Percentiles rank a stretch among this genome's conserved stretches.
Conservation (phyloP, 2,888 invertebrate genomes). For the Epinotia demarniana region DNA sequence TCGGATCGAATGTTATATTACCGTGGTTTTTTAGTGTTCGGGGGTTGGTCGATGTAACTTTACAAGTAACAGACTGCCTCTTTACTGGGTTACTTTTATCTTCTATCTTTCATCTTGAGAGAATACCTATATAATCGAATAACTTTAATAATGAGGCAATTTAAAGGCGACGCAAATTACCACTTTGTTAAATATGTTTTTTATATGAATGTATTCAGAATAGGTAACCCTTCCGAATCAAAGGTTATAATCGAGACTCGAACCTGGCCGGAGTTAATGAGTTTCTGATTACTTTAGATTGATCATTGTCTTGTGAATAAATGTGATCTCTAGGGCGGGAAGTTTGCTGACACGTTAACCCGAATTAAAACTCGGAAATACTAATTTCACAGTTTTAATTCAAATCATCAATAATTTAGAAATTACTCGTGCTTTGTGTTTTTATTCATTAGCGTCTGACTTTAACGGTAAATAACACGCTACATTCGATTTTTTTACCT, state of each 20-base stretch:
- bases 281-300: slow-evolving; percentile 35
- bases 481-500: too few species aligned
- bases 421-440: background rate
- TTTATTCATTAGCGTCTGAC: too few species aligned
- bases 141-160: too few species aligned
- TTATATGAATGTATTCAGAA: background rate
- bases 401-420: slow-evolving; percentile 1
- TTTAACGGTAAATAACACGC: too few species aligned
- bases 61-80: background rate
- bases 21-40: too few species aligned
- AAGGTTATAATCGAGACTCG: slow-evolving; percentile 3
- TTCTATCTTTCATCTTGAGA: too few species aligned
- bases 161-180: too few species aligned
- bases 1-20: too few species aligned
- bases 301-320: slow-evolving; percentile 36
- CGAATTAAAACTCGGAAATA: slow-evolving; percentile 7
- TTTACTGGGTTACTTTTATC: background rate
- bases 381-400: background rate
- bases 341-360: slow-evolving; percentile 16
- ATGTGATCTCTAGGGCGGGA: slow-evolving; percentile 25
- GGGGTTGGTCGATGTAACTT: background rate
- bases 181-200: too few species aligned
- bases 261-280: slow-evolving; percentile 23
- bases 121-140: too few species aligned
- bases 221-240: slow-evolving; percentile 15